Base-by-base conservation (phyloP, 2,113 vertebrate genomes). In the Malurus melanocephalus region DNA sequence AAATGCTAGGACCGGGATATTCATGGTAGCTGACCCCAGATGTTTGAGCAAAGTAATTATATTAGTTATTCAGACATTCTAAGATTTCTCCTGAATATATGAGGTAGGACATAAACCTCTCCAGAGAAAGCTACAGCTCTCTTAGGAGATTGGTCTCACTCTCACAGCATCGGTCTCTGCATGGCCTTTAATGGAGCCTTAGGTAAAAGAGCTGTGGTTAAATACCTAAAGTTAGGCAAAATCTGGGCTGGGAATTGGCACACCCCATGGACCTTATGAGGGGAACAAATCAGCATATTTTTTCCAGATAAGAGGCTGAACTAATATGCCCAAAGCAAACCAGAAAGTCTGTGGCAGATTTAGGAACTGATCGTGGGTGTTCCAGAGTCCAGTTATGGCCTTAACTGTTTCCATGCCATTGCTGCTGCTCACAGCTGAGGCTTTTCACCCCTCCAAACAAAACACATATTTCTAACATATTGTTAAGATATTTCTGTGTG, bases 271-370 rank as follows among this genome's bases (percentile, higher is more conserved):
- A 92, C 62, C n/a, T 65, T 43, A 49, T 4, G 11, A 67, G 20
- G 22, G 46, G 59, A 90, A 42, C 45, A 88, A 40, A 73, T 16
- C 13, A 61, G 26, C 1, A 3, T 88, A 90, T 43, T 84, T 95
- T 35, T 91, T 89, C 22, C 16, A 75, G 83, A 27, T 68, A 67
- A 78, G 85, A 74, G 86, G 81, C 88, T 84, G 59, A 57, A 55
- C 52, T 91, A 92, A 84, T 84, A 73, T 78, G 49, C 88, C 86
- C 88, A 90, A 78, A 92, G 77, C 73, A 90, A 88, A 76, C 22
- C 33, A 86, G 38, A 77, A 92, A 82, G 40, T 73, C 74, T 68
- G 30, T 74, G 74, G 51, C 69, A 86, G 80, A 75, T 91, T 85
- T 89, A 88, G 82, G 82, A 85, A 75, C 57, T 83, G 79, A 57